Evolutionary conservation across 2,113 vertebrate species (phyloP), one percentile per base, ranked within the genome.

Genomic region (Aptenodytes patagonicus): DNA sequence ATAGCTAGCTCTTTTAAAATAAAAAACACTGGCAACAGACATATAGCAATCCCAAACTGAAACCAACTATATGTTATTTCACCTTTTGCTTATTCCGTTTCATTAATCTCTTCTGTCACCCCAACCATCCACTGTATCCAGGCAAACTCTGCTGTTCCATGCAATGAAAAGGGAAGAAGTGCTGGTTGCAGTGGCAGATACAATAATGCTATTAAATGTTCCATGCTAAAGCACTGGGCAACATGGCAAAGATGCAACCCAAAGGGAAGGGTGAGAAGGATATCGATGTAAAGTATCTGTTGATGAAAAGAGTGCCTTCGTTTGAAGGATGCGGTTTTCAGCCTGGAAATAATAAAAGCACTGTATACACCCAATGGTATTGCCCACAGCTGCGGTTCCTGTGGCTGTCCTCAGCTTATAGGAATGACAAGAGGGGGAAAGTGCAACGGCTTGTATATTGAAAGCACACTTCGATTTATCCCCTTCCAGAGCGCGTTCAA

Each of bases 361-460:
- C 8, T 21, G 36, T 21, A 64, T 40, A 71, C 28, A 49, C 13
- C 26, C 31, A 9, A 10, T 9, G 29, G 69, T n/a, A 64, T 18
- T 54, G 21, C 22, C 68, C 44, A 34, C 13, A 12, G 1, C 2
- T 13, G 5, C 52, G 18, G 15, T 6, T 54, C 44, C n/a, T 24
- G 24, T 20, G 60, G 21, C 28, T 31, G 20, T 25, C 42, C 46
- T 71, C 7, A 10, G 31, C 25, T 10, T 36, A 14, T 1, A 25
- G 52, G 61, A 44, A 49, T 32, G 55, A 17, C 44, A 70, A 62
- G 44, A 57, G 34, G 13, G 31, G 24, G 26, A 46, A 46, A 72
- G 26, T 4, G 1, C 11, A 70, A 16, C 1, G 9, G 22, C 4
- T 26, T 31, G 10, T 8, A 1, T 3, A 7, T 11, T 19, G 22